Conservation (phyloP, 2,888 invertebrate genomes). For the Drosophila borealis region DNA sequence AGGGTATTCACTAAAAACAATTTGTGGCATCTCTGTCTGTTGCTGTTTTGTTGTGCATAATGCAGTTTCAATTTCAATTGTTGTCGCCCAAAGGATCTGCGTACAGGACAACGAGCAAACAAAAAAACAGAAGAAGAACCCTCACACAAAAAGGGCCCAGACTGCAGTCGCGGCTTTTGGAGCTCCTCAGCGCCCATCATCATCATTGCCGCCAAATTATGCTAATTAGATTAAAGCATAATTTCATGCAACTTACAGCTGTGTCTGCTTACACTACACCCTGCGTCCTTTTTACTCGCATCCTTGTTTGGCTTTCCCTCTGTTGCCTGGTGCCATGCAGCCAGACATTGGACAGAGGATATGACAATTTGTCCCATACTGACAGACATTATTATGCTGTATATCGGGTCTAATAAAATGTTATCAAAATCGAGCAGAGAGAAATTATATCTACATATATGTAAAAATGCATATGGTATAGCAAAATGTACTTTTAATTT, state of each 20-base stretch:
- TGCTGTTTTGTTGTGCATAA: slow-evolving; percentile 63
- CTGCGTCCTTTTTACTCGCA: slow-evolving; percentile 27
- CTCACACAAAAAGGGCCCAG: slow-evolving; percentile 6
- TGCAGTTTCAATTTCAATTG: slow-evolving; percentile 80
- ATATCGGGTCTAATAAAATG: slow-evolving; percentile 23
- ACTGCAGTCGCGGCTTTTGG: slow-evolving; percentile 19
- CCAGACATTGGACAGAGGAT: not conserved
- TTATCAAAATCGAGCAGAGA: slow-evolving; percentile 15
- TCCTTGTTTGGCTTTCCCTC: slow-evolving; percentile 27
- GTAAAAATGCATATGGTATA: fast-evolving
- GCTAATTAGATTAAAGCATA: slow-evolving; percentile 82
- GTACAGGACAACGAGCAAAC: slow-evolving; percentile 41
- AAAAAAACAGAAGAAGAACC: slow-evolving; percentile 3
- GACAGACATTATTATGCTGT: slow-evolving; percentile 30
- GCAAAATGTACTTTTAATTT: not conserved
- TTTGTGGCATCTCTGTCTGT: slow-evolving; percentile 47
- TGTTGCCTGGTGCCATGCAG: slow-evolving; percentile 13
- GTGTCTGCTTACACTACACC: slow-evolving; percentile 36
- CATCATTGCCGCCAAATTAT: slow-evolving; percentile 75
- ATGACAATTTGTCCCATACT: slow-evolving; percentile 58
- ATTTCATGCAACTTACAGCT: slow-evolving; percentile 78
- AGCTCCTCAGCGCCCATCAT: slow-evolving; percentile 41
- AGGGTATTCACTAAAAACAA: slow-evolving; percentile 47
- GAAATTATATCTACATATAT: not conserved
- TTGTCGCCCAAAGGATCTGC: slow-evolving; percentile 55